Evolutionary conservation across 2,888 invertebrate species (phyloP).

Genomic region (Drosophila leonis): DNA sequence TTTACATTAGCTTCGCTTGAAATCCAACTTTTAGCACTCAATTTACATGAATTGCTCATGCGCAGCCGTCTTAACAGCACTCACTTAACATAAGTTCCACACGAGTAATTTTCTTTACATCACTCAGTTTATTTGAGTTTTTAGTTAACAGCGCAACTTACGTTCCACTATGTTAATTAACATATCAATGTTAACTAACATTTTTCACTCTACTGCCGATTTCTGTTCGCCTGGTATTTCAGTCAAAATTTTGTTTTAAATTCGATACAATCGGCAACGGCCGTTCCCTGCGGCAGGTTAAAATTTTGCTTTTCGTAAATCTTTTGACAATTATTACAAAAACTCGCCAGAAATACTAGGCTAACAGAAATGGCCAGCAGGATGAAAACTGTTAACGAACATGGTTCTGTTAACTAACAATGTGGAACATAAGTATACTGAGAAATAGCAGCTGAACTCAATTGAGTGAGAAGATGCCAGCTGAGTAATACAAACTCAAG

Average conservation of each 20-base stretch:
- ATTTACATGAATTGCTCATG: neutral
- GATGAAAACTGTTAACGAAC: neutral
- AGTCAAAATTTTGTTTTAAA: neutral
- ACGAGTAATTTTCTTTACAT: neutral
- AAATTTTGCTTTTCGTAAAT: too few species aligned
- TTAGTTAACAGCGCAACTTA: neutral
- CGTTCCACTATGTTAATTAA: neutral
- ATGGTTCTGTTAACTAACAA: neutral
- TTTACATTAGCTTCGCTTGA: neutral
- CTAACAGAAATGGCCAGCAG: neutral
- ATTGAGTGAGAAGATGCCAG: neutral
- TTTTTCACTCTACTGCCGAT: neutral
- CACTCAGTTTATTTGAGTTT: neutral
- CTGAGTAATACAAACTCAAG: neutral
- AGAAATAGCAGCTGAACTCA: neutral
- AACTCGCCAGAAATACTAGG: neutral
- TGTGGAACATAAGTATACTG: neutral
- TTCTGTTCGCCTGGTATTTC: neutral
- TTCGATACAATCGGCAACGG: neutral
- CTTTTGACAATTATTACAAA: too few species aligned
- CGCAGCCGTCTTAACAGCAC: neutral
- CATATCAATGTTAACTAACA: neutral
- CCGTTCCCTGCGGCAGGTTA: too few species aligned
- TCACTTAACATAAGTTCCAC: neutral
- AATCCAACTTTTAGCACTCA: neutral